These are phyloP conservation scores for Phaedon cochleariae DNA, from an alignment of 2,888 invertebrate genomes.

Conservation along the genomic window DNA sequence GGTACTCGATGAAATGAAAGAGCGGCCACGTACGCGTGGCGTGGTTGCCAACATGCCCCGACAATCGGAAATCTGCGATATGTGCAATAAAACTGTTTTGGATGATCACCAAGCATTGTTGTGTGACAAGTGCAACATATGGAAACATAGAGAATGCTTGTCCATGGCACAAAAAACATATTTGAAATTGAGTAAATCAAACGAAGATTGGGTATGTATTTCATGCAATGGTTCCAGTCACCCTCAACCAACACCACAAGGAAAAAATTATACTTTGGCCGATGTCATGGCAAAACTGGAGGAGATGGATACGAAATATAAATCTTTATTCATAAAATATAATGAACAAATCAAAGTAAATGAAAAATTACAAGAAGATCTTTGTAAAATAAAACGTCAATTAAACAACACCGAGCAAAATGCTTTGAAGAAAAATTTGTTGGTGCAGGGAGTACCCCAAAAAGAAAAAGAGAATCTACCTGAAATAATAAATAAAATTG, in stretches of 20 bases:
- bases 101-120: constrained; percentile 1
- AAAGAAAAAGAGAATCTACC: too few species aligned
- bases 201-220: background rate
- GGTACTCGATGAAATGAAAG: too few species aligned
- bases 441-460: too few species aligned
- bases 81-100: background rate
- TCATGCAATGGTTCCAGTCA: too few species aligned
- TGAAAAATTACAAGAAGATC: background rate
- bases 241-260: too few species aligned
- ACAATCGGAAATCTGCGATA: background rate
- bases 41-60: background rate
- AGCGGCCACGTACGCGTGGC: background rate
- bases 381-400: background rate
- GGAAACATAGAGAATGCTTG: constrained; percentile 4
- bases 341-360: background rate
- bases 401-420: too few species aligned
- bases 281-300: too few species aligned
- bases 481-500: too few species aligned
- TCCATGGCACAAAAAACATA: background rate
- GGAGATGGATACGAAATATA: background rate
- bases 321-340: background rate
- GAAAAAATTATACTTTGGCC: too few species aligned
- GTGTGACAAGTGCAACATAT: background rate
- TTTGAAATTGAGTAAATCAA: background rate
- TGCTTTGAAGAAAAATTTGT: too few species aligned